Evolutionary conservation across 2,113 vertebrate species (phyloP).

Genomic region (Pelobates fuscus): DNA sequence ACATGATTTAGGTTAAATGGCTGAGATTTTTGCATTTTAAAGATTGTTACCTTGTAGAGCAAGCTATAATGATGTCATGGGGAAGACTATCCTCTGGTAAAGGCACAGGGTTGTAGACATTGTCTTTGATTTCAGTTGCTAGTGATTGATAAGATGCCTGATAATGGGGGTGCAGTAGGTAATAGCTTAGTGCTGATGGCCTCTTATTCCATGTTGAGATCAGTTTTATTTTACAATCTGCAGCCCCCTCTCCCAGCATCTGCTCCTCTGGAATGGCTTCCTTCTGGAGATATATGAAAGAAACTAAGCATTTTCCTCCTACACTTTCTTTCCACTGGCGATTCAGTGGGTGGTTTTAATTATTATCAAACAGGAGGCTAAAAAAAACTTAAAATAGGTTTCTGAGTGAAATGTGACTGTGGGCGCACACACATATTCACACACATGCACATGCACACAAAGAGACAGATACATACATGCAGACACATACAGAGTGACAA

Average conservation of each 20-base stretch:
- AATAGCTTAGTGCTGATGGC: constrained; percentile 46
- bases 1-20: neutral
- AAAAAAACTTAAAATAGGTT: constrained; percentile 22
- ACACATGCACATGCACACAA: neutral
- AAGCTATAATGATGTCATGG: neutral
- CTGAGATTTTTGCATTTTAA: neutral
- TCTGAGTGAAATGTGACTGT: constrained; percentile 3
- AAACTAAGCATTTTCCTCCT: constrained; percentile 34
- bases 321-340: constrained; percentile 31
- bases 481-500: neutral
- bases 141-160: constrained; percentile 50
- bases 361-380: constrained; percentile 6
- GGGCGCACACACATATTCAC: neutral
- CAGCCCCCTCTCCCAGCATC: constrained; percentile 36
- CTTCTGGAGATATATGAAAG: constrained; percentile 32
- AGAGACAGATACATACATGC: neutral
- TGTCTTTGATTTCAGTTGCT: constrained; percentile 60
- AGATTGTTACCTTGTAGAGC: neutral
- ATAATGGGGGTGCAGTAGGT: constrained; percentile 48
- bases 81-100: constrained; percentile 1
- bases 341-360: constrained; percentile 37
- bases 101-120: constrained; percentile 18
- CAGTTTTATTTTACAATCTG: constrained; percentile 17
- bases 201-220: constrained; percentile 44
- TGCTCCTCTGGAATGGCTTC: constrained; percentile 19